Evolutionary conservation across 2,888 invertebrate species (phyloP).

Genomic region (Campoplex nolae): DNA sequence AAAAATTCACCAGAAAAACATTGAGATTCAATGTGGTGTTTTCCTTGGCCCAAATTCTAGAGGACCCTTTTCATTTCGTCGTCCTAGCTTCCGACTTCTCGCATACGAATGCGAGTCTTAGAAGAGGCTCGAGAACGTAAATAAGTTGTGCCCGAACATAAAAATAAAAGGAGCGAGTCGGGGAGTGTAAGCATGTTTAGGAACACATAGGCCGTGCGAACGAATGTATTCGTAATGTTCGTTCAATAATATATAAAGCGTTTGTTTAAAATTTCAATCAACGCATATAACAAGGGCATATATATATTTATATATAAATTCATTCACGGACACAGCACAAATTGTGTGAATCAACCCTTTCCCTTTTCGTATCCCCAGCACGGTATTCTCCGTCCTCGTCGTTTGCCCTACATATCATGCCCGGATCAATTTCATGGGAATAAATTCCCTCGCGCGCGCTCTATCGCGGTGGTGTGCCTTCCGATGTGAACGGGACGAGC

Average conservation of each 20-base stretch:
- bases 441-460: conserved; percentile 35
- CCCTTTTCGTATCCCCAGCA: not conserved
- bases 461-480: not conserved
- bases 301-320: not conserved
- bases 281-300: not conserved
- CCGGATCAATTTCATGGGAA: conserved; percentile 53
- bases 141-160: not conserved
- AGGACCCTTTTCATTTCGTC: not conserved
- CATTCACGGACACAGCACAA: conserved; percentile 29
- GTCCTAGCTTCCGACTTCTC: not conserved
- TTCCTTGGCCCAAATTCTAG: not conserved
- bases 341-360: conserved; percentile 16
- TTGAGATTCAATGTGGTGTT: not conserved
- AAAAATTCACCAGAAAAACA: not conserved
- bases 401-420: conserved; percentile 20
- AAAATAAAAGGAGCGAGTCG: not conserved
- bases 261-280: conserved; percentile 16
- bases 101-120: not conserved
- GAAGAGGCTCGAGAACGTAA: not conserved
- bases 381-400: not conserved
- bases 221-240: not conserved
- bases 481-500: not conserved
- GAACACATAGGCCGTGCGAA: not conserved
- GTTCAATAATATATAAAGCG: not conserved
- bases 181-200: not conserved